A percentile compares a stretch with the other conserved stretches of the same genome.
These are phyloP conservation scores for Onchidella celtica DNA, from an alignment of 2,888 invertebrate genomes.

Conservation along the genomic window DNA sequence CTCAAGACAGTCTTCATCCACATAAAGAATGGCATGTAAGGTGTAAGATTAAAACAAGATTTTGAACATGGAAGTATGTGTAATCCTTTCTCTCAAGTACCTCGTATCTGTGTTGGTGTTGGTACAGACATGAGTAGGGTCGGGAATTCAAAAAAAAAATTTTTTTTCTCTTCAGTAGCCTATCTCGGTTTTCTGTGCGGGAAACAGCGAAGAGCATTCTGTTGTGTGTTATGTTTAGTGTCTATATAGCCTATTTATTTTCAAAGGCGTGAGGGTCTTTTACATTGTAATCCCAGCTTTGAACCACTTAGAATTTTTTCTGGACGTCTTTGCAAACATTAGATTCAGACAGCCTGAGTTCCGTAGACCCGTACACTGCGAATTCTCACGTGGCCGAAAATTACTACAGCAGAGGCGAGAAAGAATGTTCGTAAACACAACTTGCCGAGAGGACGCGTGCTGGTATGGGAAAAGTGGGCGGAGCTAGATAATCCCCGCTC, in stretches of 20 bases:
- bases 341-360: not conserved
- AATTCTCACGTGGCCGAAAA: conserved; percentile 22
- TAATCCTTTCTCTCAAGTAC: too few species aligned
- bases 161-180: too few species aligned
- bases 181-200: too few species aligned
- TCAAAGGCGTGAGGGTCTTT: not conserved
- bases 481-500: conserved; percentile 14
- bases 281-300: conserved; percentile 17
- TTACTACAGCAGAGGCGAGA: not conserved
- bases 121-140: too few species aligned
- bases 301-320: conserved; percentile 19
- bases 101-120: too few species aligned
- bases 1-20: too few species aligned
- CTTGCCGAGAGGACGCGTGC: conserved; percentile 18
- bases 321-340: conserved; percentile 8
- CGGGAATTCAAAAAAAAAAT: too few species aligned
- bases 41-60: too few species aligned
- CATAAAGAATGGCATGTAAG: too few species aligned
- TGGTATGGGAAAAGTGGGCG: conserved; percentile 32
- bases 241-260: not conserved
- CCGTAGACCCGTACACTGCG: not conserved
- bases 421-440: conserved; percentile 9
- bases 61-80: too few species aligned
- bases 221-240: not conserved
- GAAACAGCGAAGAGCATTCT: too few species aligned